Evolutionary conservation across 2,113 vertebrate species (phyloP).

Genomic region (Typhlomys cinereus): DNA sequence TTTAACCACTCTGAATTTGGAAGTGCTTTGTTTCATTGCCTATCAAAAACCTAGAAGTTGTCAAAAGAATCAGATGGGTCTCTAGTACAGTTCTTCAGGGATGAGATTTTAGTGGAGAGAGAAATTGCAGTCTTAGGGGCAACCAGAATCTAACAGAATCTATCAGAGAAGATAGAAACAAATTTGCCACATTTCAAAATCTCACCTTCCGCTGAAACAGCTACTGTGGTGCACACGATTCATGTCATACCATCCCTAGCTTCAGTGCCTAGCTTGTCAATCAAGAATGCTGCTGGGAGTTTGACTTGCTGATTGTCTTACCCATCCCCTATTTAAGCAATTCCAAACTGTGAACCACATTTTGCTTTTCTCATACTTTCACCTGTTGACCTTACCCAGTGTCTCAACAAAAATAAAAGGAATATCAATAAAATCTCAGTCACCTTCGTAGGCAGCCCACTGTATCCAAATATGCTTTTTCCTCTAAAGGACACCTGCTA

Average conservation of each 20-base stretch:
- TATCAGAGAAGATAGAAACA: not conserved
- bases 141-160: not conserved
- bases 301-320: not conserved
- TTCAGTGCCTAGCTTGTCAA: not conserved
- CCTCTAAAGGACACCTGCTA: not conserved
- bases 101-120: constrained; percentile 25
- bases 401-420: not conserved
- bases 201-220: not conserved
- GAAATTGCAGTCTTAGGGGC: not conserved
- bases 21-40: not conserved
- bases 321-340: not conserved
- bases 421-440: not conserved
- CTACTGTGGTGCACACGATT: no score
- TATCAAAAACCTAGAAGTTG: not conserved
- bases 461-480: not conserved
- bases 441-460: not conserved
- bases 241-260: not conserved
- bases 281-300: not conserved
- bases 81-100: not conserved
- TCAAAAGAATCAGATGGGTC: not conserved
- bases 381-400: not conserved
- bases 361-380: not conserved
- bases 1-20: not conserved
- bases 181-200: not conserved
- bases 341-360: not conserved